phyloP scores from a whole-genome alignment of 2,888 invertebrate species.

The Hipparchia sbordonii region DNA sequence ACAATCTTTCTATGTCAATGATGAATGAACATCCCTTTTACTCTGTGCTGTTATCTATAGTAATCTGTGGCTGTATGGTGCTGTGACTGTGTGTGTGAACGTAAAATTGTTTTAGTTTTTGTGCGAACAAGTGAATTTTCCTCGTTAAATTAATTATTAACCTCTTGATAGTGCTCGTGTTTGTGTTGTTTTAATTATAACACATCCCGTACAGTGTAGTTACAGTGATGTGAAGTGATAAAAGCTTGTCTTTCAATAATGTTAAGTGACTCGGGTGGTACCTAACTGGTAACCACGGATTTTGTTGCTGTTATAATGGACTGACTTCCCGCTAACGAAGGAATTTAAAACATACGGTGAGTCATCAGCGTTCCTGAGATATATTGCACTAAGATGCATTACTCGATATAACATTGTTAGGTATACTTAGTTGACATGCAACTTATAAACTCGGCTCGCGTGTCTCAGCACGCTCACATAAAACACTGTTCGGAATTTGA shows the following conservation, averaged over 20 bases:
- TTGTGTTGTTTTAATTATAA: slow-evolving; percentile 42
- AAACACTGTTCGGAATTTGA: not conserved
- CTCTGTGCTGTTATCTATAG: too few species aligned
- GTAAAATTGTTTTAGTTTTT: slow-evolving; percentile 75
- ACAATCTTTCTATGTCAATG: too few species aligned
- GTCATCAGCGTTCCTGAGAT: slow-evolving; percentile 68
- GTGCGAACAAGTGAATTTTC: slow-evolving; percentile 72
- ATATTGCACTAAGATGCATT: slow-evolving; percentile 31
- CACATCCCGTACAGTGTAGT: slow-evolving; percentile 32
- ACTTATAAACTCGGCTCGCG: slow-evolving; percentile 1
- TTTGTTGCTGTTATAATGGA: slow-evolving; percentile 75
- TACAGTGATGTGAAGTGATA: slow-evolving; percentile 60
- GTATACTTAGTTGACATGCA: slow-evolving; percentile 19
- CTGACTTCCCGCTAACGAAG: slow-evolving; percentile 75
- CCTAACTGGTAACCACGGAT: slow-evolving; percentile 64
- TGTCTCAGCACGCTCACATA: not conserved
- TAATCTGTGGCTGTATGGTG: too few species aligned
- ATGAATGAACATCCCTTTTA: too few species aligned
- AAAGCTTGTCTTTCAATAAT: slow-evolving; percentile 55
- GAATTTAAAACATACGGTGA: slow-evolving; percentile 81
- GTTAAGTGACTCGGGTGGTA: slow-evolving; percentile 71
- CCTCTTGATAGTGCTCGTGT: slow-evolving; percentile 53
- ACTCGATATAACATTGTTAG: slow-evolving; percentile 16
- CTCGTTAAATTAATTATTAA: slow-evolving; percentile 59
- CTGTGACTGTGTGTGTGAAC: slow-evolving; percentile 61